Evolutionary conservation across 2,888 invertebrate genomes (phyloP), one percentile per base, ranked within the genome.

Genomic region (Helicoverpa assulta): DNA sequence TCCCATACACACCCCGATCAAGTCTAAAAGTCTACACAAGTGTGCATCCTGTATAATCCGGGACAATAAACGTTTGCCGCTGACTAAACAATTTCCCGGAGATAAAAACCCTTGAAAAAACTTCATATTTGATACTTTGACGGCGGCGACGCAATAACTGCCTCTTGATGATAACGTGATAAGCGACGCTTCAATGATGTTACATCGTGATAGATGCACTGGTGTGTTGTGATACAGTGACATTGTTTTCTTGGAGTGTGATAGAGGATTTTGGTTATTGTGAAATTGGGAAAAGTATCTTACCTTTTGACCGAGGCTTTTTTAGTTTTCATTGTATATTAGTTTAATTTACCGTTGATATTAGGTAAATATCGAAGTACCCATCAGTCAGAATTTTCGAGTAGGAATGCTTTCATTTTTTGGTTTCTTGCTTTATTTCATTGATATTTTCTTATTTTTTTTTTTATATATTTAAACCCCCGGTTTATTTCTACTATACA

Each of bases 41-140:
- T 65, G 7, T 81, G 73, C 67, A 73, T 73, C 65, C 78, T 65
- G 65, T 73, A 52, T 57, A 66, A 29, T 33, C 60, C 53, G 52
- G 71, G 73, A 86, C 84, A 90, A 88, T 88, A 85, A 86, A 53
- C 80, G 74, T 67, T 79, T 68, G 76, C 68, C 72, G 85, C 88
- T 88, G 86, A 85, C 87, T 86, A 87, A 88, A 87, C 88, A 87
- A 86, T 87, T 83, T 81, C 79, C 62, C 67, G 19, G 51, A 80
- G 86, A 85, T 84, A 84, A 86, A 84, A 69, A 62, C 70, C 66
- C 75, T 82, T 80, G 71, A 76, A 85, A 84, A 86, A 85, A 82
- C 78, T 84, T 72, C 75, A 75, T 86, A 85, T 84, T 86, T 84
- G 84, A 80, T 75, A 76, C 82, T 80, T 69, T 51, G 53, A 62